These are phyloP conservation scores for Neodontobutis hainanensis DNA, from an alignment of 2,113 vertebrate genomes.

Conservation along the genomic window DNA sequence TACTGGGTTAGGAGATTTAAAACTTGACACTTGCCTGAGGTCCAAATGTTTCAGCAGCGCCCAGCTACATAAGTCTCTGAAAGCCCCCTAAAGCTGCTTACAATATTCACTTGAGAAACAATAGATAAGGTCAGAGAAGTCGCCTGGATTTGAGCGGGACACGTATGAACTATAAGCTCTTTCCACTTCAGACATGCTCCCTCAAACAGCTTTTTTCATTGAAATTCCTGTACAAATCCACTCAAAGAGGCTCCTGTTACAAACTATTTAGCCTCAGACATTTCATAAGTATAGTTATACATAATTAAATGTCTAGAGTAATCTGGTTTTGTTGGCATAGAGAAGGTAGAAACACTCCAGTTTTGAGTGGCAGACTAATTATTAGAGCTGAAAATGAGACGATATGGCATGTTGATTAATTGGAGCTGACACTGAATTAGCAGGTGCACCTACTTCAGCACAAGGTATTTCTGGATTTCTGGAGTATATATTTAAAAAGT, in stretches of 20 bases:
- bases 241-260: slow-evolving; percentile 2
- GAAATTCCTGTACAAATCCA: slow-evolving; percentile 7
- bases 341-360: slow-evolving; percentile 2
- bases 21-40: slow-evolving; percentile 74
- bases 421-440: slow-evolving; percentile 7
- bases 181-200: slow-evolving; percentile 28
- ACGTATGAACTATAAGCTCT: slow-evolving; percentile 62
- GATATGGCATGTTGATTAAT: neutral
- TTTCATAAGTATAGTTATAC: neutral
- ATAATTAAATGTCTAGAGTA: neutral
- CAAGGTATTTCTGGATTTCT: slow-evolving; percentile 5
- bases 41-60: slow-evolving; percentile 74
- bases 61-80: slow-evolving; percentile 67
- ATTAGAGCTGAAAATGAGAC: slow-evolving; percentile 10
- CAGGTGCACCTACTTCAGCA: slow-evolving; percentile 8
- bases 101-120: slow-evolving; percentile 77
- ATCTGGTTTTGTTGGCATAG: neutral
- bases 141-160: slow-evolving; percentile 51
- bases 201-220: slow-evolving; percentile 14
- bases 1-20: slow-evolving; percentile 76
- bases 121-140: slow-evolving; percentile 73
- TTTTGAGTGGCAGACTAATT: slow-evolving; percentile 11
- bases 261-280: too few species aligned
- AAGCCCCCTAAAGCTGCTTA: slow-evolving; percentile 75
- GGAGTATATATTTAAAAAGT: neutral